Percentiles rank a stretch among this genome's conserved stretches.
phyloP scores from a whole-genome alignment of 2,888 invertebrate genomes.

The Leucania comma region DNA sequence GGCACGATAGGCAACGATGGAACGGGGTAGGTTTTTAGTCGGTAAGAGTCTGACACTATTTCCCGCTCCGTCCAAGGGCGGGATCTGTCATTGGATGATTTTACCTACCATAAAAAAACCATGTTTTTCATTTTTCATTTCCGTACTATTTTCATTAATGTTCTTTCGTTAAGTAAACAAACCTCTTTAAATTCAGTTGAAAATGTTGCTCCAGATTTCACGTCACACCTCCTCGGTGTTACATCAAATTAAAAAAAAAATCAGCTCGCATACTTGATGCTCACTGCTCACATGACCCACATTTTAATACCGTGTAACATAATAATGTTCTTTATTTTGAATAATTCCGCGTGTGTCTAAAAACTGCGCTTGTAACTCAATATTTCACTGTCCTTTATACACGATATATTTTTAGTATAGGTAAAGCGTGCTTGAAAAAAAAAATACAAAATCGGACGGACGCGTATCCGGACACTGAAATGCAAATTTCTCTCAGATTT shows the following conservation, averaged over 20 bases:
- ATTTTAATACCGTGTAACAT: slow-evolving; percentile 46
- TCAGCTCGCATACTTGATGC: slow-evolving; percentile 20
- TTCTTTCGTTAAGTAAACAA: slow-evolving; percentile 13
- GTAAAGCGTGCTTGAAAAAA: slow-evolving; percentile 49
- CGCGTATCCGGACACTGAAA: slow-evolving; percentile 36
- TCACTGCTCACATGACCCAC: slow-evolving; percentile 49
- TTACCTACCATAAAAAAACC: no score
- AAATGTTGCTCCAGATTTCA: slow-evolving; percentile 37
- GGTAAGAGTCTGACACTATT: no score
- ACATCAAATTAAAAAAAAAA: slow-evolving; percentile 51
- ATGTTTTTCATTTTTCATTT: slow-evolving; percentile 5
- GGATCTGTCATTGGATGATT: no score
- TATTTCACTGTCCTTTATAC: slow-evolving; percentile 46
- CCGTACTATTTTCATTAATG: background rate
- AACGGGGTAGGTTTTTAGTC: no score
- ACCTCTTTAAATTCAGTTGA: slow-evolving; percentile 38
- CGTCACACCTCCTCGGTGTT: slow-evolving; percentile 21
- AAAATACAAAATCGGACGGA: slow-evolving; percentile 32
- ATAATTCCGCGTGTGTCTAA: slow-evolving; percentile 19
- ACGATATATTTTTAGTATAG: slow-evolving; percentile 41
- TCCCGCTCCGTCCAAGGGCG: no score
- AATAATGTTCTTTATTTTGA: slow-evolving; percentile 42
- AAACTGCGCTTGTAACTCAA: slow-evolving; percentile 39
- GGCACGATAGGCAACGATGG: no score
- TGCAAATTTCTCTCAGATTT: slow-evolving; percentile 38